Evolutionary conservation across 37 sponge, comb jelly and placozoan species (phyloP), one percentile per base, ranked within the genome.

Genomic region (Tethya wilhelma): DNA sequence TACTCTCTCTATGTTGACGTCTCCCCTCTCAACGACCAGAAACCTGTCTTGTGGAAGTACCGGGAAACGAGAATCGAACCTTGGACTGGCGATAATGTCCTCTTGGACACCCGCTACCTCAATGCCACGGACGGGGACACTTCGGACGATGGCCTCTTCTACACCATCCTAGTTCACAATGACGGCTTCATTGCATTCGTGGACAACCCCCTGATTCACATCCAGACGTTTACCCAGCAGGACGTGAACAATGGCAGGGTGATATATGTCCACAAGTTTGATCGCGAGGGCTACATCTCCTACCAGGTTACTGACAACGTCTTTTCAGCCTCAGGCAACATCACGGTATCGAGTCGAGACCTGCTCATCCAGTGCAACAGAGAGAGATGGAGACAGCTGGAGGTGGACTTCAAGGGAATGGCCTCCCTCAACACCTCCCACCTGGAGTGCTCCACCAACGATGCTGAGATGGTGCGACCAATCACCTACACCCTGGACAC

Each of bases 61-160:
- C 19, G n/a, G 12, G 38, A 17, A 34, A 75, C 22, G 26, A 62
- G 4, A 1, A 32, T 82, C 42, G 23, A 22, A 4, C 31, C 86
- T 22, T 82, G 82, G 82, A 77, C 64, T 56, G 79, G 72, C 12
- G 79, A 86, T n/a, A 58, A 58, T 1, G 49, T 78, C 33, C 5
- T 45, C 8, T 38, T 91, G 23, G 38, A 19, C 17, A 45, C 23
- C 36, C 20, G 22, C 22, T 20, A 63, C 4, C 53, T 86, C n/a
- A 42, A 73, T 66, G 74, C 64, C 19, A 71, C 76, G 7, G 91
- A 91, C 42, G 6, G 19, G 6, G 91, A 91, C 60, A 82, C 86
- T 7, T 44, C 58, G 1, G 44, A 68, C 20, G 39, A 39, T 5
- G 37, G 69, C 23, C 68, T 90, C 23, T 57, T 22, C 23, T 82